Evolutionary conservation across 1,140 invertebrate genomes (phyloP), one percentile per base, ranked within the genome.

Genomic region (Tetraneura akinire): DNA sequence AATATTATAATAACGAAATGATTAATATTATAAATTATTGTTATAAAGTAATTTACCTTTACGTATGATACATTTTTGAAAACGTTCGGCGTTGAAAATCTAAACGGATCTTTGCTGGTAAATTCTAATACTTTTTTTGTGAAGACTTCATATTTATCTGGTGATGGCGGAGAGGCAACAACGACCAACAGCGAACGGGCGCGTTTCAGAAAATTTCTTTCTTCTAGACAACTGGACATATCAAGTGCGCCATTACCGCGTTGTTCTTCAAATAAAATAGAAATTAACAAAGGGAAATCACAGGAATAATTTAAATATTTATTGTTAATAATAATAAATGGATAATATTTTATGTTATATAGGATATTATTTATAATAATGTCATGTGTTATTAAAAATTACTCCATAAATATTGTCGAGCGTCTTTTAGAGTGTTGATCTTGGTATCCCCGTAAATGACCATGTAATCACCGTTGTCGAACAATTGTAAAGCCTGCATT

Each of bases 401-500:
- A 94, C 94, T 92, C 89, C 93, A 95, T 85, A 98, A 90, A 88
- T 97, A 98, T 86, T 93, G 92, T 81, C 91, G 87, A 13, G 92
- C 91, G 84, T 94, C 91, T 83, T 90, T 91, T 53, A 87, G 86
- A 13, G 91, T 90, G 85, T 94, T 96, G 0, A 92, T 92, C 87
- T 94, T 92, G 89, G 93, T 94, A 84, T 98, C 96, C 10, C 97
- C 92, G 85, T 94, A 95, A 84, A 98, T 96, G 57, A 98, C 93
- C 88, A 97, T 93, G 85, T 98, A 98, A 85, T 98, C 93, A 14
- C 96, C 95, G 80, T 95, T 92, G 23, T 92, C 91, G 84, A 98
- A 92, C 68, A 98, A 84, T 78, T 94, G 91, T 71, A 92, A 88
- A 74, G 91, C 91, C 84, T 97, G 92, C 92, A 98, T 94, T 11